Evolutionary conservation across 2,888 invertebrate genomes (phyloP).

Genomic region (Notocelia uddmanniana): DNA sequence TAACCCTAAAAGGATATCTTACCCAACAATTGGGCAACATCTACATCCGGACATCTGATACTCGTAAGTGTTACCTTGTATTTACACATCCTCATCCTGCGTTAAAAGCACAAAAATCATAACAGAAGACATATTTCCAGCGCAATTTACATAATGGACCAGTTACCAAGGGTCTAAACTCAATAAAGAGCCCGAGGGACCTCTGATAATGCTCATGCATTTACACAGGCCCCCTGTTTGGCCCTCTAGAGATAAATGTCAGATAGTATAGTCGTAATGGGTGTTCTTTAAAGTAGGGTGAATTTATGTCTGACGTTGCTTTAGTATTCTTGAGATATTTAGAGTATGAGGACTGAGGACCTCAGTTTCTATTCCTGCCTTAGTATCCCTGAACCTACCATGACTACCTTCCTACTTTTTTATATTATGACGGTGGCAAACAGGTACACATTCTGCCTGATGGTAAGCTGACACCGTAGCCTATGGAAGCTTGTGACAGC

Average conservation of each 20-base stretch:
- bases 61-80: conserved; percentile 11
- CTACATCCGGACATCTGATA: neutral
- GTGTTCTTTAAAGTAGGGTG: conserved; percentile 37
- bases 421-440: too few relatives aligned
- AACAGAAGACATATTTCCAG: conserved; percentile 32
- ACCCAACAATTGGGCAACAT: neutral
- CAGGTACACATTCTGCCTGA: too few relatives aligned
- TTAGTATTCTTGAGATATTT: conserved; percentile 25
- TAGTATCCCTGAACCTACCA: too few relatives aligned
- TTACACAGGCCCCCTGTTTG: conserved; percentile 40
- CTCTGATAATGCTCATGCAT: conserved; percentile 35
- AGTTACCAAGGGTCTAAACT: conserved; percentile 37
- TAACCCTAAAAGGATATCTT: neutral
- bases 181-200: conserved; percentile 39
- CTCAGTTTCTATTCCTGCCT: neutral
- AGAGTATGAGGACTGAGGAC: neutral
- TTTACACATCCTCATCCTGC: conserved; percentile 3
- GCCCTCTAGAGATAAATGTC: conserved; percentile 37
- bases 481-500: too few relatives aligned
- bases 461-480: too few relatives aligned
- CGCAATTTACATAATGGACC: conserved; percentile 41
- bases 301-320: conserved; percentile 30
- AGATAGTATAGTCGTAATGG: conserved; percentile 35
- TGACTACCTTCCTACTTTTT: too few relatives aligned
- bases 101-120: conserved; percentile 30